Evolutionary conservation across 2,113 vertebrate species (phyloP).

Genomic region (Gadus chalcogrammus): DNA sequence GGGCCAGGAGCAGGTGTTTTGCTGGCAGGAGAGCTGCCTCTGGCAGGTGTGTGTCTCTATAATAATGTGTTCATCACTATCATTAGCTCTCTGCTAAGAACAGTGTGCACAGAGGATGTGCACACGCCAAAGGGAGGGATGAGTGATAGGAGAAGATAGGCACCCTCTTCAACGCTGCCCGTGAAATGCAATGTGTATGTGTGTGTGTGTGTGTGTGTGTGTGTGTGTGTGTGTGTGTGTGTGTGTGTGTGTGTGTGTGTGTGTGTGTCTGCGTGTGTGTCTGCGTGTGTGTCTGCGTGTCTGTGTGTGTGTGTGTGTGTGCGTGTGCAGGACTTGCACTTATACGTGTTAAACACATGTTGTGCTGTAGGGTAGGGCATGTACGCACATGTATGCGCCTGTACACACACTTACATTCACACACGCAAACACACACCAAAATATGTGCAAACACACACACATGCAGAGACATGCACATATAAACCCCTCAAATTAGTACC

Average conservation of each 20-base stretch:
- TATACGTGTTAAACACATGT: too few relatives aligned
- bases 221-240: too few relatives aligned
- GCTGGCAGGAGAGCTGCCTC: slow-evolving; percentile 41
- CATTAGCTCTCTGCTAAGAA: slow-evolving; percentile 54
- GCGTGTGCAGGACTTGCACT: slow-evolving; percentile 13
- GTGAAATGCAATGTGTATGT: slow-evolving; percentile 1
- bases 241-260: slow-evolving; percentile 22
- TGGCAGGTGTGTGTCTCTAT: slow-evolving; percentile 55
- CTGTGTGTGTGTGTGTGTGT: slow-evolving; percentile 5
- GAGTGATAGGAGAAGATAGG: slow-evolving; percentile 14
- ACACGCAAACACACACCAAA: slow-evolving; percentile 10
- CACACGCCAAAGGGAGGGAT: slow-evolving; percentile 26
- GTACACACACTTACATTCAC: slow-evolving; percentile 19
- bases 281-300: too few relatives aligned
- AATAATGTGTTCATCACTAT: slow-evolving; percentile 61
- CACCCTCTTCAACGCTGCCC: neutral
- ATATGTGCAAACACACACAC: slow-evolving; percentile 1
- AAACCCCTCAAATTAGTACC: neutral
- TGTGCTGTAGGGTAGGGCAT: too few relatives aligned
- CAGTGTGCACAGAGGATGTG: slow-evolving; percentile 24
- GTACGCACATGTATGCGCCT: neutral
- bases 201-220: neutral
- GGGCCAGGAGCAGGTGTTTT: slow-evolving; percentile 60
- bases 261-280: too few relatives aligned
- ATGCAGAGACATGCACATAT: slow-evolving; percentile 11